Percentiles rank a stretch among this genome's conserved stretches.
Evolutionary conservation across 2,113 vertebrate genomes (phyloP).

Genomic region (Pleuronectes platessa): DNA sequence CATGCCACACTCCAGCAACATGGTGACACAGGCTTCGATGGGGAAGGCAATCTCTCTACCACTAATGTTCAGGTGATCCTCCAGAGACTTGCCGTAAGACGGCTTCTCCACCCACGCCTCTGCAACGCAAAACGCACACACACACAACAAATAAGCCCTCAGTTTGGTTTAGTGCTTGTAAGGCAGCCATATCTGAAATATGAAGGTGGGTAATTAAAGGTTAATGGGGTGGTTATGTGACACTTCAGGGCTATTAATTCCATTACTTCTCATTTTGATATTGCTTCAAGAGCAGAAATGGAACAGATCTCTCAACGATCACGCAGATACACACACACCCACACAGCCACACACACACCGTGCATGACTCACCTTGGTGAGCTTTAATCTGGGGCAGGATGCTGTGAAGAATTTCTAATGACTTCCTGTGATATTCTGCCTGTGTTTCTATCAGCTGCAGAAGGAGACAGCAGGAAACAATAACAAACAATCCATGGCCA

Average conservation of each 20-base stretch:
- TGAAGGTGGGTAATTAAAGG: conserved; percentile 27
- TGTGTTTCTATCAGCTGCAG: conserved; percentile 95
- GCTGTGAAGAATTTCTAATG: conserved; percentile 91
- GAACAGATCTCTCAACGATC: conserved; percentile 12
- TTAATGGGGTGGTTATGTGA: conserved; percentile 38
- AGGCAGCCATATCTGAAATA: conserved; percentile 6
- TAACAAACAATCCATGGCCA: not conserved
- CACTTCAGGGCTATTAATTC: conserved; percentile 23
- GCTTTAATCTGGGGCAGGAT: conserved; percentile 98
- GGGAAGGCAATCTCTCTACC: conserved; percentile 96
- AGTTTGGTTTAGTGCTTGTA: conserved; percentile 9
- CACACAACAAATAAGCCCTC: conserved; percentile 6
- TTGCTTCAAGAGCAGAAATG: conserved; percentile 39
- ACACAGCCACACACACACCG: conserved; percentile 20
- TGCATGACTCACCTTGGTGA: conserved; percentile 91
- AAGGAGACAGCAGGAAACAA: conserved; percentile 34
- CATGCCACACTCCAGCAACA: conserved; percentile 96
- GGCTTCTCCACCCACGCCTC: conserved; percentile 99
- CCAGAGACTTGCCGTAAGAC: conserved; percentile 94
- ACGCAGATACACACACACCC: not conserved
- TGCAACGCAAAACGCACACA: conserved; percentile 72
- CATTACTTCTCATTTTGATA: conserved; percentile 23
- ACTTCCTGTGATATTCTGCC: conserved; percentile 96
- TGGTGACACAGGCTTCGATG: conserved; percentile 95
- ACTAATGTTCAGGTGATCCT: conserved; percentile 92